Base-by-base conservation (phyloP, 2,113 vertebrate genomes). In the Pitta sordida region DNA sequence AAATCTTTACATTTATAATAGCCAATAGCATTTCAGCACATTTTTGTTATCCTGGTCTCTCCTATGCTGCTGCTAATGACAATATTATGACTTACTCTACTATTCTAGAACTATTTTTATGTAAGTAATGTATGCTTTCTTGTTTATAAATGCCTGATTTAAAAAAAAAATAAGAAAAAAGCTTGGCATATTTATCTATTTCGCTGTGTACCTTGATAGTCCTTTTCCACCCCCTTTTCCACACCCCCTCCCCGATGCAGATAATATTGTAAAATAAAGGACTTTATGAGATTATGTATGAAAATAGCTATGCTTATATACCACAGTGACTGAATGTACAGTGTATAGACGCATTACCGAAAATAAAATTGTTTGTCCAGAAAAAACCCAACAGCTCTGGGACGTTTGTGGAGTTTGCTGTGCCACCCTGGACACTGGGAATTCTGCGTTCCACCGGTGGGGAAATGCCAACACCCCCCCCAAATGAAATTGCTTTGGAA, bases 291-390 rank as follows among this genome's bases (percentile, higher is more conserved):
- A 98, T 98, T 98, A 98, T 98, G 98, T 98, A 99, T 98, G 98
- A 99, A 98, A 98, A 98, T 98, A 99, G 98, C 98, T 98, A 98
- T 98, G 98, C 98, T 98, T 99, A 98, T 99, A 98, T 98, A 98
- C 98, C 98, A 98, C 98, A 98, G 98, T 98, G 98, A 98, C 98
- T 98, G 98, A 98, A 99, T 99, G 98, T 99, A 99, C 99, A 99
- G 98, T 99, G 98, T 99, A 99, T 98, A 99, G 98, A 98, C 98
- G 98, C 98, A 99, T 99, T 99, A 98, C 98, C 98, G 97, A 98
- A 98, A 99, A 99, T 99, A 99, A 99, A 99, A 98, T 98, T 98
- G 98, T 98, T 99, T 98, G 98, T 99, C 98, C 98, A 98, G 97
- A 97, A 97, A 97, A 97, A 83, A 80, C 30, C 1, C 13, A 32